Conservation (phyloP, 2,113 vertebrate genomes). For the Paralichthys olivaceus region DNA sequence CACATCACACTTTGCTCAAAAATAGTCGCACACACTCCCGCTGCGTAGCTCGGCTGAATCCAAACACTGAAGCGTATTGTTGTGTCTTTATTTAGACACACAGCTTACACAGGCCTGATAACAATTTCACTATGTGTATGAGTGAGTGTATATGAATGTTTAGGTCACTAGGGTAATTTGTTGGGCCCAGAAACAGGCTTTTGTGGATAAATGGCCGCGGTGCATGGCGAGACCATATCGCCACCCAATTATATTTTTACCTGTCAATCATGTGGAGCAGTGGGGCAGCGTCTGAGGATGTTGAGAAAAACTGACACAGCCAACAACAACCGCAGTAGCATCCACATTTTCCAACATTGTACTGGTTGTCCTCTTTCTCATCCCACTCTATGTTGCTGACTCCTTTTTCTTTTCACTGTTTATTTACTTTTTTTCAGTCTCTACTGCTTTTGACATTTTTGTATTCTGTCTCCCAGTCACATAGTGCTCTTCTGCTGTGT, state of each 20-base stretch:
- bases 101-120: slow-evolving; percentile 58
- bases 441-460: no score
- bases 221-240: slow-evolving; percentile 14
- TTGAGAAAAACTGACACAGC: not conserved
- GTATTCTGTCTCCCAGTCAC: no score
- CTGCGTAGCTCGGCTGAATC: slow-evolving; percentile 56
- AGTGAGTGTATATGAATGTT: slow-evolving; percentile 26
- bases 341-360: not conserved
- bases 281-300: slow-evolving; percentile 16
- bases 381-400: not conserved
- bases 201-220: slow-evolving; percentile 28
- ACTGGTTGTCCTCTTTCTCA: not conserved
- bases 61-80: slow-evolving; percentile 67
- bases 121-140: slow-evolving; percentile 37
- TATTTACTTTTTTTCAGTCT: no score
- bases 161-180: slow-evolving; percentile 43
- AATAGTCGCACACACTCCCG: slow-evolving; percentile 17
- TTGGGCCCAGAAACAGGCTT: slow-evolving; percentile 10
- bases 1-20: slow-evolving; percentile 36
- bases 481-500: no score
- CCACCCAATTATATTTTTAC: slow-evolving; percentile 52
- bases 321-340: not conserved
- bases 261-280: slow-evolving; percentile 28
- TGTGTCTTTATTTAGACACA: slow-evolving; percentile 70
- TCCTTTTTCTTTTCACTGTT: not conserved